These are phyloP conservation scores for Alviniconcha marisindica DNA, from an alignment of 1,140 invertebrate species.

Conservation along the genomic window DNA sequence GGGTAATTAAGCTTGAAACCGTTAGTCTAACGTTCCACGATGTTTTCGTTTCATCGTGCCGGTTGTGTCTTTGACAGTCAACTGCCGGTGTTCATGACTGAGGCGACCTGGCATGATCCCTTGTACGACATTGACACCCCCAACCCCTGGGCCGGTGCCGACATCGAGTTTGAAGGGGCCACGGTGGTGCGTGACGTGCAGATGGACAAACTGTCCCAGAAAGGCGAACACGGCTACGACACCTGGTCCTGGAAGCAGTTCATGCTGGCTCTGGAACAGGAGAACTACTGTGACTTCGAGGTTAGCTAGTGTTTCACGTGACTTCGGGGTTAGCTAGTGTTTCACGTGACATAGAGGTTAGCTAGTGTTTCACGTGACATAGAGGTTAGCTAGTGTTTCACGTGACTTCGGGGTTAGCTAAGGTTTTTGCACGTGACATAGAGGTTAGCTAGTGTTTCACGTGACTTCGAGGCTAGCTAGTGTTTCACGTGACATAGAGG, in stretches of 20 bases:
- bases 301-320: conserved; percentile 10
- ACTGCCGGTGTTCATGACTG: conserved; percentile 38
- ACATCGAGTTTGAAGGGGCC: conserved; percentile 33
- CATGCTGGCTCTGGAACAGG: conserved; percentile 52
- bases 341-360: too few relatives aligned
- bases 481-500: too few relatives aligned
- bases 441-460: too few relatives aligned
- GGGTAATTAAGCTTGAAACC: too few relatives aligned
- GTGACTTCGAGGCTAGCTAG: too few relatives aligned
- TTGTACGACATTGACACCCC: conserved; percentile 16
- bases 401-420: too few relatives aligned
- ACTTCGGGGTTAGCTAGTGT: too few relatives aligned
- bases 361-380: too few relatives aligned
- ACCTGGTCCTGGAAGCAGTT: conserved; percentile 48
- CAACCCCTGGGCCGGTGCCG: conserved; percentile 43
- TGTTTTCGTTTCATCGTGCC: too few relatives aligned
- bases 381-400: too few relatives aligned
- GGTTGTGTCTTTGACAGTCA: neutral
- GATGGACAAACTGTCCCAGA: neutral
- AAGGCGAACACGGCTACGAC: conserved; percentile 41
- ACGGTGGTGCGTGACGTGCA: neutral
- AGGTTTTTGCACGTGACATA: too few relatives aligned
- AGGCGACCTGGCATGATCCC: conserved; percentile 16
- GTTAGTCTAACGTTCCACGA: too few relatives aligned
- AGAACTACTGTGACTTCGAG: conserved; percentile 56